A percentile compares a stretch with the other conserved stretches of the same genome.
Evolutionary conservation across 2,888 invertebrate genomes (phyloP).

Genomic region (Timandra comae): DNA sequence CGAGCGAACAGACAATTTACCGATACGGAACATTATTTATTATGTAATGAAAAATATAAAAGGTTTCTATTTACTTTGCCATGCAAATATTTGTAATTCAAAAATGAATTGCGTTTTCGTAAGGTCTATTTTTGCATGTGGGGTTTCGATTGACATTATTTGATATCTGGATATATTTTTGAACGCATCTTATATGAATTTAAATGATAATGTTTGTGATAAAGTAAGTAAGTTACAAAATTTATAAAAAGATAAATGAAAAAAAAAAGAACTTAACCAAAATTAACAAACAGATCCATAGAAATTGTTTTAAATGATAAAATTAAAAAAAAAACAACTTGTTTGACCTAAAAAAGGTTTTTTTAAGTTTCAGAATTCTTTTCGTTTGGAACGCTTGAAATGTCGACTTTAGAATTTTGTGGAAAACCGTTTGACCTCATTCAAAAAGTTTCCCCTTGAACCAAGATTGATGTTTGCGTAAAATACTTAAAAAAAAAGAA

Average conservation of each 20-base stretch:
- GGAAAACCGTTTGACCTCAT: constrained; percentile 58
- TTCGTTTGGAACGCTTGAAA: constrained; percentile 53
- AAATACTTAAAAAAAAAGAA: constrained; percentile 35
- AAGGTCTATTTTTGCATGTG: constrained; percentile 5
- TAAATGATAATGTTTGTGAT: no score
- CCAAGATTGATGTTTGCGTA: constrained; percentile 63
- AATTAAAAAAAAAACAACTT: not conserved
- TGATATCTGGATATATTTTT: constrained; percentile 4
- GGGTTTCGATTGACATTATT: constrained; percentile 13
- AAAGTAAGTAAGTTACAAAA: no score
- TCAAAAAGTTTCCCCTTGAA: constrained; percentile 52
- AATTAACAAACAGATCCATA: no score
- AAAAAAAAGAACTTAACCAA: no score
- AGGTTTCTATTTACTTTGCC: constrained; percentile 21
- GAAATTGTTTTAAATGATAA: no score
- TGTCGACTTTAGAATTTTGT: constrained; percentile 47
- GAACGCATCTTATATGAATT: constrained; percentile 5
- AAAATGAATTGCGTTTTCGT: constrained; percentile 8
- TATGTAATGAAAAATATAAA: constrained; percentile 17
- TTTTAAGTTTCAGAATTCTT: constrained; percentile 37
- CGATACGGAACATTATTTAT: constrained; percentile 30
- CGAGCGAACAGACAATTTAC: constrained; percentile 29
- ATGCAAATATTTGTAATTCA: constrained; percentile 20
- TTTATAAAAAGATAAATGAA: no score
- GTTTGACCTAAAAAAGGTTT: constrained; percentile 4